phyloP scores from a whole-genome alignment of 2,113 vertebrate species.

The Corythoichthys haematopterus region DNA sequence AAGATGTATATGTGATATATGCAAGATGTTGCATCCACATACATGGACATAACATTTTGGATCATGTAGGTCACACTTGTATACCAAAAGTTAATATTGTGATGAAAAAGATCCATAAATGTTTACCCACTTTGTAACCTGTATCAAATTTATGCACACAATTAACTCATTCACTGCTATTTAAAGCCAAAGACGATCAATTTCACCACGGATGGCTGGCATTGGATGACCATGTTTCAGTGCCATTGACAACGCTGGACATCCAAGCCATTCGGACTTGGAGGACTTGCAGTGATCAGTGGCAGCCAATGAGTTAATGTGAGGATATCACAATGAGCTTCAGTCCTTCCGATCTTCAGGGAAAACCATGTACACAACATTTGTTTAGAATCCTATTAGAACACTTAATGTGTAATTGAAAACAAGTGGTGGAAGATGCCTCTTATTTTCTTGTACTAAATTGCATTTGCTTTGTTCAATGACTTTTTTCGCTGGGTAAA shows the following conservation, averaged over 20 bases:
- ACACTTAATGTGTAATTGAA: slow-evolving; percentile 38
- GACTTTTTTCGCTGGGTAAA: slow-evolving; percentile 53
- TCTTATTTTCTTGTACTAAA: slow-evolving; percentile 41
- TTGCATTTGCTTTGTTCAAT: slow-evolving; percentile 45
- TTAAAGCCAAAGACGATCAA: too few species aligned
- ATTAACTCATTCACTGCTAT: too few species aligned
- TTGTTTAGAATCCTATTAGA: slow-evolving; percentile 12
- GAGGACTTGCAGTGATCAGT: too few species aligned
- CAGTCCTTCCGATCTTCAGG: slow-evolving; percentile 9
- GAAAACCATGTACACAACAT: slow-evolving; percentile 13
- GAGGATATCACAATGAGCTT: slow-evolving; percentile 13
- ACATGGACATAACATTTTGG: too few species aligned
- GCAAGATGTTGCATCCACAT: too few species aligned
- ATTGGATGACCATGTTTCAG: too few species aligned
- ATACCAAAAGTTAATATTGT: background rate
- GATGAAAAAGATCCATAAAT: background rate
- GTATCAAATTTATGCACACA: slow-evolving; percentile 21
- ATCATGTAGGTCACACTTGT: too few species aligned
- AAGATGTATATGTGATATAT: too few species aligned
- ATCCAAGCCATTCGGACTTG: too few species aligned
- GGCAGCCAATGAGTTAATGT: slow-evolving; percentile 6
- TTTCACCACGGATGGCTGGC: background rate
- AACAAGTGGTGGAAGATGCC: slow-evolving; percentile 41
- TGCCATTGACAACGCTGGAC: too few species aligned
- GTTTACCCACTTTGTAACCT: slow-evolving; percentile 4